Evolutionary conservation across 1,140 invertebrate genomes (phyloP), one percentile per base, ranked within the genome.

Genomic region (Pissodes strobi): DNA sequence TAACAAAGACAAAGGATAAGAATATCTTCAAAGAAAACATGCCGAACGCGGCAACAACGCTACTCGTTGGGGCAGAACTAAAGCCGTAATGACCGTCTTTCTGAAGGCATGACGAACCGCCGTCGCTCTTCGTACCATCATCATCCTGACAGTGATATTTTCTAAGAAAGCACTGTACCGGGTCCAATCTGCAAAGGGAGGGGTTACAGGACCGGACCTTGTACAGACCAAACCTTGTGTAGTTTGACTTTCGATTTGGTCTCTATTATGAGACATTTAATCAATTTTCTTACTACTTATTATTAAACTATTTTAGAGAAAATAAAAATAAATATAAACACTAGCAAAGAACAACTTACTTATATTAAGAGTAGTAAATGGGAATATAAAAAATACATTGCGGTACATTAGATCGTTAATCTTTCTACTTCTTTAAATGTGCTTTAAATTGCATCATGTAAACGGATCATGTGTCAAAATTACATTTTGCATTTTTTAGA

Each of bases 21-120:
- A 39, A 39, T 39, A 5, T 39, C 38, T n/a, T 17, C 12, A 17
- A 27, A 27, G 22, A 8, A 4, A 1, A 10, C 10, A 34, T n/a
- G 49, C 5, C 22, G 17, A 45, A 27, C n/a, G 1, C 27, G 52
- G 18, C 59, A 62, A 62, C 59, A 27, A 19, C 9, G 59, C 37
- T n/a, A 39, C 3, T 45, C 51, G 39, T 37, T 64, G 39, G 61
- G 39, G 49, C 61, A 64, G 61, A 64, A 64, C 61, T 64, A 64
- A 64, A 64, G 43, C 51, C 51, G 61, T 64, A 64, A 64, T 64
- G 61, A 64, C 61, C 61, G 60, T 53, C 60, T 62, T 45, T 62
- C 60, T 53, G 41, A 45, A 46, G 39, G 41, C 51, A 46, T 56
- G 52, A 56, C 51, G 52, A 45, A 56, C 51, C 39, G 23, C 18